Percentiles rank a stretch among this genome's conserved stretches.
Evolutionary conservation across 23 tunicate species (phyloP).

Genomic region (Phallusia fumigata): DNA sequence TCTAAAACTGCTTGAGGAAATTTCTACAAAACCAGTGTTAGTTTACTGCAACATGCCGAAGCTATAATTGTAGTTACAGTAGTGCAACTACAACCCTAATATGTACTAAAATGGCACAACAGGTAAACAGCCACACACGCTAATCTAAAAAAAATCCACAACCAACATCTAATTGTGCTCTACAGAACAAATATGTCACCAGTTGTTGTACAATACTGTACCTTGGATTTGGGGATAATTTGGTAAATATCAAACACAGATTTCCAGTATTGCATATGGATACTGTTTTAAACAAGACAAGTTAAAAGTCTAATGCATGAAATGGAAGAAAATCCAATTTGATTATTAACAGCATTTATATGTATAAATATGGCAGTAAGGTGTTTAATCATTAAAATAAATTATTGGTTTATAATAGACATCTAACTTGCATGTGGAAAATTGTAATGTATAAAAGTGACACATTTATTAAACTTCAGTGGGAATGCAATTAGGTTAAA

Average conservation of each 20-base stretch:
- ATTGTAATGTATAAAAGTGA: too few species aligned
- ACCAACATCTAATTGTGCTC: not conserved
- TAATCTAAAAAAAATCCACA: not conserved
- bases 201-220: slow-evolving; percentile 1
- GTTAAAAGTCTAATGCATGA: too few species aligned
- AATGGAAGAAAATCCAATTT: too few species aligned
- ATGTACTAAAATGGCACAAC: not conserved
- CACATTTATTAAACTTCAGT: too few species aligned
- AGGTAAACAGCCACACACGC: not conserved
- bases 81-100: not conserved
- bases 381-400: too few species aligned
- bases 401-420: too few species aligned
- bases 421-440: too few species aligned
- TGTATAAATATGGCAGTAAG: too few species aligned
- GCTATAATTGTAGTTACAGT: not conserved
- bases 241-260: slow-evolving; percentile 53
- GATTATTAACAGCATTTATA: too few species aligned
- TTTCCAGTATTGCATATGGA: slow-evolving; percentile 50
- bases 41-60: not conserved
- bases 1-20: slow-evolving; percentile 69
- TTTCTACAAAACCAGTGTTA: slow-evolving; percentile 35
- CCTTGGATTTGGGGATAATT: slow-evolving; percentile 60
- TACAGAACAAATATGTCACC: too few species aligned
- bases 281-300: slow-evolving; percentile 9
- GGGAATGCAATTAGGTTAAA: too few species aligned